Evolutionary conservation across 2,888 invertebrate genomes (phyloP), one percentile per base, ranked within the genome.

Genomic region (Saturnia japonica): DNA sequence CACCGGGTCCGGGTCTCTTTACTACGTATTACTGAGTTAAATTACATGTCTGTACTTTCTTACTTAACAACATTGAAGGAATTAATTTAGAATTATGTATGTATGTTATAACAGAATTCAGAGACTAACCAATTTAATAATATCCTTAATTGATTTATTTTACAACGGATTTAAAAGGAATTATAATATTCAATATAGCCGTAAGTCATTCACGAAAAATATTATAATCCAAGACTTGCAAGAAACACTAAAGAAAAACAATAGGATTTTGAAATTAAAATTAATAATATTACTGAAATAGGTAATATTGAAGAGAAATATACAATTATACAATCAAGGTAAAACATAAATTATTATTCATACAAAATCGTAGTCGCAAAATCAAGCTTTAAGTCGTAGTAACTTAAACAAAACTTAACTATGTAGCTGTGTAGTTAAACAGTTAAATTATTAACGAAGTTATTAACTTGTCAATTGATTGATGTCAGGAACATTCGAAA

Each of bases 381-480:
- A 54, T 9, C 54, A n/a, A 11, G 54, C 11, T 22, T 22, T n/a
- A 2, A n/a, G 11, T n/a, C 12, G 54, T 54, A 22, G 22, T n/a
- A 54, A 54, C 54, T 54, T 54, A 22, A 54, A 54, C 54, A 54
- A 22, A 54, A 54, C 54, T 54, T 54, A 54, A n/a, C 45, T 54
- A n/a, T 54, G 54, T 54, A 54, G 22, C 22, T 22, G 54, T 54
- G 54, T 54, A 54, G 22, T 54, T n/a, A 22, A 22, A 22, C 22
- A 54, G 22, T 54, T 11, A 54, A n/a, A 54, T 54, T 22, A n/a
- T 22, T 54, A 54, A 54, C 54, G 1, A 54, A 54, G 54, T 54
- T 22, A 22, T 54, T 11, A 54, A 54, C 54, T 54, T 54, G 11
- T n/a, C 11, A 22, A 54, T 54, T 54, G 22, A 2, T 22, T 54